phyloP scores from a whole-genome alignment of 2,797 vertebrate genomes.

The Ceryle rudis region DNA sequence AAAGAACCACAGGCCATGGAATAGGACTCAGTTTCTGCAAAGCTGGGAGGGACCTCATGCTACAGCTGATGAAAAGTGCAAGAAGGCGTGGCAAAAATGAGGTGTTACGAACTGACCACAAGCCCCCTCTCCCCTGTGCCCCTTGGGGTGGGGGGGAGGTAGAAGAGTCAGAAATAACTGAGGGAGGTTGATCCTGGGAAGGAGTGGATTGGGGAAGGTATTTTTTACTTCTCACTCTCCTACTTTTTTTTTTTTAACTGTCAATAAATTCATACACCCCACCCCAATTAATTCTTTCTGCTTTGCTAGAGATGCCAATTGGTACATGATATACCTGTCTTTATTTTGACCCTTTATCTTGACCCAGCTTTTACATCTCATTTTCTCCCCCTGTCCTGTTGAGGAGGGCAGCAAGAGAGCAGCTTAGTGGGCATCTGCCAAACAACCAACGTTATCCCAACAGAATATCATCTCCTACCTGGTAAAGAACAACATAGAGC shows the following conservation, averaged over 20 bases:
- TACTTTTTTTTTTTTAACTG: not conserved
- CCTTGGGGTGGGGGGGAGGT: rapidly evolving
- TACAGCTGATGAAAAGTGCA: not conserved
- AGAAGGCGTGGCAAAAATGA: not conserved
- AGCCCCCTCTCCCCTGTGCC: rapidly evolving
- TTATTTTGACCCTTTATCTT: not conserved
- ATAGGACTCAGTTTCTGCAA: not conserved
- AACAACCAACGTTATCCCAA: not conserved
- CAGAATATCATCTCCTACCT: not conserved
- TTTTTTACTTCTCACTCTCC: not conserved
- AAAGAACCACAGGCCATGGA: not conserved
- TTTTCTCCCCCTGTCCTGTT: not conserved
- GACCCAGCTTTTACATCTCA: not conserved
- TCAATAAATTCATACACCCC: not conserved
- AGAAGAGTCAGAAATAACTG: not conserved
- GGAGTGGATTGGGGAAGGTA: rapidly evolving
- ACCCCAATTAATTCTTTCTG: rapidly evolving
- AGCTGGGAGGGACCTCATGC: not conserved
- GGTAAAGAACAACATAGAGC: not conserved
- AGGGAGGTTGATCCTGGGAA: not conserved
- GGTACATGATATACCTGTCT: not conserved
- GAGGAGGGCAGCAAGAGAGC: not conserved
- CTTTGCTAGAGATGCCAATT: not conserved
- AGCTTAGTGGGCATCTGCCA: not conserved
- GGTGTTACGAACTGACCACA: not conserved